Evolutionary conservation across 2,113 vertebrate genomes (phyloP), one percentile per base, ranked within the genome.

Genomic region (Ramphastos sulfuratus): DNA sequence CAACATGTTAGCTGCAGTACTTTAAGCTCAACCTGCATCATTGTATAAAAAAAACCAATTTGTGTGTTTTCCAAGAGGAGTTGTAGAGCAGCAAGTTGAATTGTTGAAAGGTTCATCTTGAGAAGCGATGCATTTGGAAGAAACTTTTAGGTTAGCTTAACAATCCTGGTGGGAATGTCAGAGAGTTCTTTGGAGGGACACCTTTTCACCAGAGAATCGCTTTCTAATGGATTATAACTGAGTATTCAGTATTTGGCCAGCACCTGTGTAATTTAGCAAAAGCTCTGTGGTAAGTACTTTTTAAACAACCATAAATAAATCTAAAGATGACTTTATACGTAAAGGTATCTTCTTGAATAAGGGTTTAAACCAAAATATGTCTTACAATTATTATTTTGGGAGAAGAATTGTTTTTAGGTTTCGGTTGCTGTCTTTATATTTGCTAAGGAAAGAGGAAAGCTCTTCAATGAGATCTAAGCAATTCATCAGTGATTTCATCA

Each of bases 81-180:
- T 50, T 70, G 69, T 54, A 33, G 46, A 65, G 33, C 27, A 61
- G 28, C 7, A 63, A 24, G 35, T 39, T 66, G 58, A 10, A 23
- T 48, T 54, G 28, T 30, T 88, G 8, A 0, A 21, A 37, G 24
- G 27, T 59, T 72, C n/a, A 2, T 6, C 28, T 59, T 76, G 69
- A 42, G 44, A 61, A n/a, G 55, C 1, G 0, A 6, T 52, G 31
- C n/a, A 15, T 76, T 52, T 8, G 27, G 56, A 21, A 63, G 59
- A 28, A 15, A 4, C 50, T 56, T 80, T 87, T 66, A 39, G 31
- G 15, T 63, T 42, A 30, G 17, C 33, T 60, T 71, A 24, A 15
- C 46, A 67, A 33, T 59, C 0, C 0, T 25, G 31, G 23, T 77
- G 37, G 31, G 4, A 6, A 5, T 56, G 17, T 46, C 2, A 1